Conservation (phyloP, 2,113 vertebrate species). For the Campylomormyrus tamandua region DNA sequence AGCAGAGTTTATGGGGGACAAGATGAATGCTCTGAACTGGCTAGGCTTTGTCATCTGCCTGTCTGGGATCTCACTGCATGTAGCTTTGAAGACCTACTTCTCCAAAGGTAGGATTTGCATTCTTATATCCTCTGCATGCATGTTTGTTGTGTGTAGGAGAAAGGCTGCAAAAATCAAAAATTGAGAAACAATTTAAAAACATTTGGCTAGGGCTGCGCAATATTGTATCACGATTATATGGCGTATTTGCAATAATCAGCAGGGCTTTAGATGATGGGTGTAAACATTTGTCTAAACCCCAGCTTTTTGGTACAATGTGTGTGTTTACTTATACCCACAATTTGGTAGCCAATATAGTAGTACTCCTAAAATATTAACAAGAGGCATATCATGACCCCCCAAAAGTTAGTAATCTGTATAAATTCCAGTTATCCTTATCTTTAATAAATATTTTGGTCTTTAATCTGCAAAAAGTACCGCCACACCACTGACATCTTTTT, state of each 20-base stretch:
- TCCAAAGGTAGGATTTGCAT: constrained; percentile 66
- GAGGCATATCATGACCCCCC: not conserved
- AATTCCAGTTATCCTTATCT: not conserved
- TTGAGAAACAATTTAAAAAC: not conserved
- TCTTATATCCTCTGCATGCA: not conserved
- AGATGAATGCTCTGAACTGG: constrained; percentile 77
- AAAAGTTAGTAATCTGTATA: not conserved
- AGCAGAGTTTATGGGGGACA: constrained; percentile 72
- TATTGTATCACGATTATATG: not conserved
- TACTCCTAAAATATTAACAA: not conserved
- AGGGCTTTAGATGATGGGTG: not conserved
- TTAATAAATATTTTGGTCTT: not conserved
- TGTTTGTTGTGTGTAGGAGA: not conserved
- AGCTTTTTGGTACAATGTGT: not conserved
- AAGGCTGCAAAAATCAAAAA: not conserved
- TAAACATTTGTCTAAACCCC: not conserved
- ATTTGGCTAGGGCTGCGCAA: not conserved
- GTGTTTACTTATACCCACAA: not conserved
- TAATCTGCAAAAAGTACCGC: not conserved
- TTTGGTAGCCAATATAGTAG: not conserved
- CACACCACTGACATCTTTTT: not conserved
- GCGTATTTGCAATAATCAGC: not conserved
- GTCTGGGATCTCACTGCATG: constrained; percentile 79
- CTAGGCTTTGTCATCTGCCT: constrained; percentile 84
- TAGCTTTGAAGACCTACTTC: constrained; percentile 73